phyloP scores from a whole-genome alignment of 1,140 invertebrate species.

The Drosophila sp. region DNA sequence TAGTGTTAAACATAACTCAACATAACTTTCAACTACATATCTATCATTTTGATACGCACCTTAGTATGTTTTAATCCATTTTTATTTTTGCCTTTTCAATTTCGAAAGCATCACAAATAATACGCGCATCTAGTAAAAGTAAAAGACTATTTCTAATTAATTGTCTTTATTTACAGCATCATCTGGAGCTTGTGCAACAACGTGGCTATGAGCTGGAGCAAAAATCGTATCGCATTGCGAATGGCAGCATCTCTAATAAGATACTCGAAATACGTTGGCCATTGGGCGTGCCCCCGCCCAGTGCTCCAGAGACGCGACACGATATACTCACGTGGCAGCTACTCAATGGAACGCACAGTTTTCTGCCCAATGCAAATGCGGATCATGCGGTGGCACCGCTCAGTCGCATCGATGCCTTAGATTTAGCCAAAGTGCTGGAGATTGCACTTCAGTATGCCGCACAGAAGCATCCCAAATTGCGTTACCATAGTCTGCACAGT shows the following conservation, averaged over 20 bases:
- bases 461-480: conserved; percentile 86
- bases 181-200: conserved; percentile 85
- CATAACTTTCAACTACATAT: too few species aligned
- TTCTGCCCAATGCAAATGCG: conserved; percentile 88
- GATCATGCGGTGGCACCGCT: conserved; percentile 87
- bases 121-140: too few species aligned
- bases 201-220: conserved; percentile 85
- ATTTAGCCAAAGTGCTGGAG: conserved; percentile 89
- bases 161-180: conserved; percentile 58
- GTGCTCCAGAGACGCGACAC: conserved; percentile 90
- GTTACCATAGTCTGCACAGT: conserved; percentile 88
- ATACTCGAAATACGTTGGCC: conserved; percentile 90
- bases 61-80: too few species aligned
- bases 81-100: too few species aligned
- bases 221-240: conserved; percentile 79
- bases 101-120: too few species aligned
- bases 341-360: conserved; percentile 93
- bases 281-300: conserved; percentile 89
- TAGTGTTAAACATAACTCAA: too few species aligned
- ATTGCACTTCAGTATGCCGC: conserved; percentile 86
- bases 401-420: conserved; percentile 87
- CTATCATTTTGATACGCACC: too few species aligned
- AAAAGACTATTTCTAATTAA: not conserved
- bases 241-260: conserved; percentile 85
- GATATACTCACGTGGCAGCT: conserved; percentile 94